Conservation (phyloP, 2,797 vertebrate species). For the Liparis tanakae region DNA sequence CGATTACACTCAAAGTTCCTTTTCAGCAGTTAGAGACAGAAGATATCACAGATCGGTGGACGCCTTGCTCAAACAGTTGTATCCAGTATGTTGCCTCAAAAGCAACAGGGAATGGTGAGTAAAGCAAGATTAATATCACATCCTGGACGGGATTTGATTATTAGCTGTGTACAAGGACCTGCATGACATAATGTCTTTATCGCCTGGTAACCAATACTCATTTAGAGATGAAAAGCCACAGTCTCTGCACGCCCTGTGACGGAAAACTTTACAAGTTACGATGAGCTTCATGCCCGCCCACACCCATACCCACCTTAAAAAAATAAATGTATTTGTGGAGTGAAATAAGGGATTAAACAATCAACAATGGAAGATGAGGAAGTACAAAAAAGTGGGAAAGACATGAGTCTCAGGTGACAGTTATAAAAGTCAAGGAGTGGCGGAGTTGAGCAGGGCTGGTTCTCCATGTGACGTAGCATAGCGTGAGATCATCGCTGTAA, state of each 20-base stretch:
- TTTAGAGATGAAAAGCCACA: conserved; percentile 43
- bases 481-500: conserved; percentile 10
- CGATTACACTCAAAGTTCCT: conserved; percentile 28
- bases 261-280: conserved; percentile 9
- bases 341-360: conserved; percentile 13
- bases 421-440: conserved; percentile 30
- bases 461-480: neutral
- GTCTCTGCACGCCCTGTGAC: conserved; percentile 37
- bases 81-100: conserved; percentile 10
- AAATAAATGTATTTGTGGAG: neutral
- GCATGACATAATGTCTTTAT: conserved; percentile 54
- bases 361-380: neutral
- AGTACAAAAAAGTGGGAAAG: conserved; percentile 2
- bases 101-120: conserved; percentile 33
- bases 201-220: conserved; percentile 53
- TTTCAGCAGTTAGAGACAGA: conserved; percentile 5
- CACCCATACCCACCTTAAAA: conserved; percentile 16
- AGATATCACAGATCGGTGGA: conserved; percentile 10
- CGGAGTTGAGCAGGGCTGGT: neutral
- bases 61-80: conserved; percentile 43
- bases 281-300: conserved; percentile 6
- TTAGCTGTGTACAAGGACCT: conserved; percentile 39
- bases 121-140: conserved; percentile 54
- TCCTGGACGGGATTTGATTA: conserved; percentile 51
- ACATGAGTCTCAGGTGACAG: neutral